Percentiles rank a stretch among this genome's conserved stretches.
phyloP scores from a whole-genome alignment of 2,888 invertebrate genomes.

The Lasioglossum lativentre region DNA sequence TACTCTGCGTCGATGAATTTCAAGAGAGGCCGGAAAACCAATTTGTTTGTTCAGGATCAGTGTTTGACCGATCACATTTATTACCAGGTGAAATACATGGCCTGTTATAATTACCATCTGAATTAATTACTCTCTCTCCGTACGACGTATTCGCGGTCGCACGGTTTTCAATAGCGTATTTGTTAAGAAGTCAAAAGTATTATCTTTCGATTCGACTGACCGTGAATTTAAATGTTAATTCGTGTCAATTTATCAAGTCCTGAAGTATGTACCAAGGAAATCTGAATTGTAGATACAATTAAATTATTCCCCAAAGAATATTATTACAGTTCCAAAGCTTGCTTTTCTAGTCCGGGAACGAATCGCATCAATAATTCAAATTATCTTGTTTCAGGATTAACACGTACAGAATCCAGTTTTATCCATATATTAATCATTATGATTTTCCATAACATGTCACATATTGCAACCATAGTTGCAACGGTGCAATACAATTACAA shows the following conservation, averaged over 20 bases:
- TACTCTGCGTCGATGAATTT: slow-evolving; percentile 20
- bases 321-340: not conserved
- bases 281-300: slow-evolving; percentile 25
- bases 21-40: slow-evolving; percentile 31
- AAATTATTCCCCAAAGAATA: not conserved
- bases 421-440: not conserved
- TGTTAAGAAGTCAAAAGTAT: slow-evolving; percentile 11
- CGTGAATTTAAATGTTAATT: slow-evolving; percentile 20
- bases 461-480: not conserved
- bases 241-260: not conserved
- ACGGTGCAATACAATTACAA: not conserved
- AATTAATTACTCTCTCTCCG: slow-evolving; percentile 35
- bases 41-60: slow-evolving; percentile 46
- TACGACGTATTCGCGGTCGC: not conserved
- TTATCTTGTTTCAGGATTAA: not conserved
- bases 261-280: not conserved
- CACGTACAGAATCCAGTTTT: not conserved
- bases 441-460: not conserved
- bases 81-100: slow-evolving; percentile 22
- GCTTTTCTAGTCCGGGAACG: not conserved
- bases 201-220: not conserved
- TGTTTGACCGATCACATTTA: slow-evolving; percentile 42
- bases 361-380: not conserved
- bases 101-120: slow-evolving; percentile 29
- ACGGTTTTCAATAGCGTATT: not conserved